A percentile compares a stretch with the other conserved stretches of the same genome.
These are phyloP conservation scores for Lasioglossum calceatum DNA, from an alignment of 2,888 invertebrate species.

Conservation along the genomic window DNA sequence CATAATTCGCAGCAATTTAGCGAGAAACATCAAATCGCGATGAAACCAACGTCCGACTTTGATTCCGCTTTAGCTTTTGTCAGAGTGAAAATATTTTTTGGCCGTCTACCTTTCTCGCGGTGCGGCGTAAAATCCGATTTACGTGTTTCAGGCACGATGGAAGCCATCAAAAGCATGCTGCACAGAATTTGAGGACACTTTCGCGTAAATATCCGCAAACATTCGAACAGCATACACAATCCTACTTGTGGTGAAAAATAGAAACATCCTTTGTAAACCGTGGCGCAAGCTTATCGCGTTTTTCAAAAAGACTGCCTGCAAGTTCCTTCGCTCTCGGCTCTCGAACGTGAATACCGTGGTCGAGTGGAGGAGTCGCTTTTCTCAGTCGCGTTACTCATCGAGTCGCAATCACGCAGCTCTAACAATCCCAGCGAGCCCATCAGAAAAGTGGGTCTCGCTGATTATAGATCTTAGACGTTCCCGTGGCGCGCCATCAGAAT, in stretches of 20 bases:
- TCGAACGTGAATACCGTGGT: neutral
- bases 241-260: neutral
- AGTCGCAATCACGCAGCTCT: neutral
- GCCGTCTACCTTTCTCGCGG: constrained; percentile 8
- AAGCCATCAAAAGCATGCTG: neutral
- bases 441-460: constrained; percentile 9
- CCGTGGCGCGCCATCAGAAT: constrained; percentile 14
- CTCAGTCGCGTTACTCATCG: neutral
- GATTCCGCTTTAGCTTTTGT: constrained; percentile 12
- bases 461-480: neutral
- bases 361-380: neutral
- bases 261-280: neutral
- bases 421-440: neutral
- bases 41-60: neutral
- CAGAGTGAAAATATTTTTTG: constrained; percentile 22
- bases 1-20: neutral
- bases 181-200: constrained; percentile 19
- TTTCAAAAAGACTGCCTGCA: neutral
- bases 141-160: neutral
- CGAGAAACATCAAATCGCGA: neutral
- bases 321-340: neutral
- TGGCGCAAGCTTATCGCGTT: constrained; percentile 28
- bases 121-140: constrained; percentile 13
- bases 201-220: neutral
- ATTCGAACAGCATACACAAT: constrained; percentile 11